phyloP scores from a whole-genome alignment of 2,888 invertebrate species.

The Amphimallon solstitiale region DNA sequence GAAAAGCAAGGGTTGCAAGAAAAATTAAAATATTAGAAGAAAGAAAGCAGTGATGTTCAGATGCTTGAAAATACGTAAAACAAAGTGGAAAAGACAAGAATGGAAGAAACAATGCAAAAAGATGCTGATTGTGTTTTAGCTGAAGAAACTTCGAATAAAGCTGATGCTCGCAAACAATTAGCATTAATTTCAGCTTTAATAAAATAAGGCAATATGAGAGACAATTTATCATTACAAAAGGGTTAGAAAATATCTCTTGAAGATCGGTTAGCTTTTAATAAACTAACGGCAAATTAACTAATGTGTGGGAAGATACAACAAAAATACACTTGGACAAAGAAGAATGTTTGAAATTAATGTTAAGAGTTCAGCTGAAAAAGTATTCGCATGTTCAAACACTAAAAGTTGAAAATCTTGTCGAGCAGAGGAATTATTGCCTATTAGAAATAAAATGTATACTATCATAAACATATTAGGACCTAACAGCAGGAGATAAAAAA shows the following conservation, averaged over 20 bases:
- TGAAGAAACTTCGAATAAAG: slow-evolving; percentile 76
- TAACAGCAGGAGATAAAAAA: slow-evolving; percentile 61
- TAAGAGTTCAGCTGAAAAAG: slow-evolving; percentile 61
- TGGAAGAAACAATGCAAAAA: slow-evolving; percentile 73
- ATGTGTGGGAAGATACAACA: slow-evolving; percentile 72
- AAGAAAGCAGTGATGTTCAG: slow-evolving; percentile 67
- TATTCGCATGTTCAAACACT: slow-evolving; percentile 63
- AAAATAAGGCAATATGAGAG: slow-evolving; percentile 72
- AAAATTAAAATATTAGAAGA: slow-evolving; percentile 61
- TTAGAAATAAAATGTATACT: slow-evolving; percentile 66
- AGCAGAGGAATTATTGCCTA: slow-evolving; percentile 68
- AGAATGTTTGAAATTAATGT: slow-evolving; percentile 68
- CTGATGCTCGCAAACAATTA: slow-evolving; percentile 74
- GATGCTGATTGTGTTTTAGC: slow-evolving; percentile 77
- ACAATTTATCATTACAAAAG: slow-evolving; percentile 70
- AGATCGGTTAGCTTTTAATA: slow-evolving; percentile 68
- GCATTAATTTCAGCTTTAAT: slow-evolving; percentile 71
- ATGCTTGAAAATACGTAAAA: slow-evolving; percentile 74
- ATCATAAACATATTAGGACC: slow-evolving; percentile 57
- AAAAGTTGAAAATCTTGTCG: slow-evolving; percentile 62
- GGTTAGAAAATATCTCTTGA: slow-evolving; percentile 69
- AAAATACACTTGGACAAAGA: slow-evolving; percentile 76
- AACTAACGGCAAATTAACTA: slow-evolving; percentile 70
- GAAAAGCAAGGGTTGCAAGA: slow-evolving; percentile 57
- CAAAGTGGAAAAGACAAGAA: slow-evolving; percentile 69